These are phyloP conservation scores for Pseudeuparius sepicola DNA, from an alignment of 2,888 invertebrate genomes.

Conservation along the genomic window DNA sequence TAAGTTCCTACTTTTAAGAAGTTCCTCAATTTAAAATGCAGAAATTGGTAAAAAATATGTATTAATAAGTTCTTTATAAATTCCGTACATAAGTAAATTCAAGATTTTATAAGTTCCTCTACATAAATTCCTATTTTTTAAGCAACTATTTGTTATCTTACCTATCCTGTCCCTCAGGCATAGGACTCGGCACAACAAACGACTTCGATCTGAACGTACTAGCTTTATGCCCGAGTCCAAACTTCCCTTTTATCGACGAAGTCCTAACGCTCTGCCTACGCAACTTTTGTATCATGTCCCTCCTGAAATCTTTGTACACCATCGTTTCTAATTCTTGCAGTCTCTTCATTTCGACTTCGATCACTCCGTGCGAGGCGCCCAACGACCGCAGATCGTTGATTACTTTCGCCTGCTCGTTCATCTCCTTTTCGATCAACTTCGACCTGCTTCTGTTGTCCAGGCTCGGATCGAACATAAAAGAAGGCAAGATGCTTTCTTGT, in stretches of 20 bases:
- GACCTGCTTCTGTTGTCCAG: conserved; percentile 76
- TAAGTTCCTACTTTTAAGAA: too few relatives aligned
- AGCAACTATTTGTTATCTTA: conserved; percentile 15
- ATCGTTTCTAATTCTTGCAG: conserved; percentile 88
- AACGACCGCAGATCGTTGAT: conserved; percentile 72
- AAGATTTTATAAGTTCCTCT: too few relatives aligned
- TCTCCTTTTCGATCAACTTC: conserved; percentile 90
- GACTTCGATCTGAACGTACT: conserved; percentile 64
- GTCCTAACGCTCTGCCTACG: conserved; percentile 75
- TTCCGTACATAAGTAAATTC: too few relatives aligned
- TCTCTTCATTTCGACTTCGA: conserved; percentile 85
- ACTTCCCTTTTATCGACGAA: conserved; percentile 68
- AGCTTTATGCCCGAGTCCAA: conserved; percentile 53
- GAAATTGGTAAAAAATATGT: too few relatives aligned
- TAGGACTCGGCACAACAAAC: conserved; percentile 61
- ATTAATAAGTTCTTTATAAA: too few relatives aligned
- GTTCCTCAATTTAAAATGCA: too few relatives aligned
- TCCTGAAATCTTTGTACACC: conserved; percentile 87
- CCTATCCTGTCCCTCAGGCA: conserved; percentile 46
- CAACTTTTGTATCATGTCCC: conserved; percentile 88
- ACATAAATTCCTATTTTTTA: too few relatives aligned
- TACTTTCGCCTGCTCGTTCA: conserved; percentile 94
- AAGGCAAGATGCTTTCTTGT: conserved; percentile 67
- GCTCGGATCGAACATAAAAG: conserved; percentile 72
- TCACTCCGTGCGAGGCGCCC: conserved; percentile 44